phyloP scores from a whole-genome alignment of 1,140 invertebrate genomes.

The Steinernema khuongi region DNA sequence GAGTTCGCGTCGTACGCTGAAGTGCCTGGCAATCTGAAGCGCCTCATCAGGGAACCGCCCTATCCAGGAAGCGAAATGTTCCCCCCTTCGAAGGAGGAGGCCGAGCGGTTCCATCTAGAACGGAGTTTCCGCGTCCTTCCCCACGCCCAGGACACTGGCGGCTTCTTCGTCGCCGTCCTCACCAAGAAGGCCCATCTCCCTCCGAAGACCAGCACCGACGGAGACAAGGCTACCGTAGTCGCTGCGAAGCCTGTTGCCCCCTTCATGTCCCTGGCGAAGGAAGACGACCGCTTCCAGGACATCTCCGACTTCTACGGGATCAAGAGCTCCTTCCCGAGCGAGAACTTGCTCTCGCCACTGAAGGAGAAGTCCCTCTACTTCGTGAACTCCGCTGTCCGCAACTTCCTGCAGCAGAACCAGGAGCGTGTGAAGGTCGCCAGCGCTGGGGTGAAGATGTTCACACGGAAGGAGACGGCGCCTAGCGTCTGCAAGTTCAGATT shows the following conservation, averaged over 20 bases:
- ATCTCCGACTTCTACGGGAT: conserved; percentile 46
- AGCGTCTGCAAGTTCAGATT: conserved; percentile 10
- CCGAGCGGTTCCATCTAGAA: conserved; percentile 72
- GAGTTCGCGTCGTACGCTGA: conserved; percentile 72
- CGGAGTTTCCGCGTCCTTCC: conserved; percentile 85
- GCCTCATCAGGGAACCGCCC: conserved; percentile 73
- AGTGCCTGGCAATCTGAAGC: conserved; percentile 75
- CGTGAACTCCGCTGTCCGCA: conserved; percentile 47
- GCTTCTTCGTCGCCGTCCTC: conserved; percentile 94
- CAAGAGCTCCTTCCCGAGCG: conserved; percentile 34
- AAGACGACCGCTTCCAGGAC: conserved; percentile 38
- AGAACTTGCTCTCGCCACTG: conserved; percentile 46
- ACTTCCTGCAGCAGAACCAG: conserved; percentile 38
- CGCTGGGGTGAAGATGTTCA: conserved; percentile 41
- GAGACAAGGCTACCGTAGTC: background rate
- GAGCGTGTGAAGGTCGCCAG: conserved; percentile 13
- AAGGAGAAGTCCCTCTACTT: conserved; percentile 48
- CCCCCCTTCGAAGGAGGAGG: conserved; percentile 72
- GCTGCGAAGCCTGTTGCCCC: conserved; percentile 36
- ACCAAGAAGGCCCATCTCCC: conserved; percentile 67
- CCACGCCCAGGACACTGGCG: conserved; percentile 94
- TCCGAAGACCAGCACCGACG: background rate
- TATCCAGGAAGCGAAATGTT: too few relatives aligned
- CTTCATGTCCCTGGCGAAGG: conserved; percentile 46
- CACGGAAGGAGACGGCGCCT: conserved; percentile 25